Base-by-base conservation (phyloP, 2,797 vertebrate genomes). In the Apogon talboti region DNA sequence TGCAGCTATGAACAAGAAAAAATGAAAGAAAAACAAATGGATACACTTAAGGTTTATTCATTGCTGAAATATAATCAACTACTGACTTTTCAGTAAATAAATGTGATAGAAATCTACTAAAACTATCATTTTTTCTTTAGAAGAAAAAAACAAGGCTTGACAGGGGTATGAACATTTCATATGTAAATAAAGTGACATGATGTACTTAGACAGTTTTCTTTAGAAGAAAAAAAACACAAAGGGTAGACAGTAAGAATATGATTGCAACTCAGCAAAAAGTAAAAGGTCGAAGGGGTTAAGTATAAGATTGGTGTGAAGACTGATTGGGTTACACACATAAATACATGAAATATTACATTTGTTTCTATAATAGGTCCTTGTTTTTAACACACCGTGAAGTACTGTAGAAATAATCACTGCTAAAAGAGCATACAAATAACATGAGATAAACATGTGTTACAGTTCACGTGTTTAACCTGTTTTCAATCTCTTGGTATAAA, bases 11-110 rank as follows among this genome's bases (percentile, higher is more conserved):
- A 86, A 78, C 58, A 30, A 85, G 44, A 35, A 28, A 15, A 87
- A 87, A 87, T 51, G 50, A 87, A 87, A 79, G 69, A 73, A 83
- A 87, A 90, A 82, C 73, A 74, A 83, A 82, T 82, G 63, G 88
- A 87, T 87, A 91, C 91, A 93, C 91, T 92, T 87, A 91, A 83
- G 90, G 83, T 92, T 94, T 95, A 94, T 95, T 94, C 89, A 92
- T 94, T 91, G 90, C 90, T 93, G 91, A 92, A 93, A 91, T 93
- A 93, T 93, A 92, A 92, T 93, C 89, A 92, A 93, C 93, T 94
- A 94, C 89, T 91, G 91, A 91, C 90, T 91, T 92, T 77, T 94
- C 90, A 91, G 92, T 92, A 94, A 94, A 94, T 94, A 93, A 46
- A 93, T 91, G 89, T 93, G 86, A 94, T 94, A 94, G 83, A 94